Base-by-base conservation (phyloP, 2,797 vertebrate genomes). In the Sebastolobus alascanus region DNA sequence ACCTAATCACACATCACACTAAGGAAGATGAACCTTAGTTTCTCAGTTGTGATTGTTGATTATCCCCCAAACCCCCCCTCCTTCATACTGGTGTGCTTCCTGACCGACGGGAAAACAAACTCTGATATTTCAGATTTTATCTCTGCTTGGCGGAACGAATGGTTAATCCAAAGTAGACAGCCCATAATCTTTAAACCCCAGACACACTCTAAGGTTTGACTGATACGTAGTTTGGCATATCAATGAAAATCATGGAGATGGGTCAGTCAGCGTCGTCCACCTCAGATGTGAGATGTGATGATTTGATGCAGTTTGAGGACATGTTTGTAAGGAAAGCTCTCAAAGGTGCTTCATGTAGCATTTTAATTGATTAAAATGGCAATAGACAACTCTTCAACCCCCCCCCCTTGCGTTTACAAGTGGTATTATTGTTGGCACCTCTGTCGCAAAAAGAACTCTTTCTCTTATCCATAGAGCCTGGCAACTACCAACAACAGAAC, bases 111-210 rank as follows among this genome's bases (percentile, higher is more conserved):
- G 63, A 50, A 65, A 73, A 64, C 71, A 77, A 54, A 35, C 25
- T 46, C 43, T 46, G 37, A 83, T 65, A 68, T 59, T 46, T 81
- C 31, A 83, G 92, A 95, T 95, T 94, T 94, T 93, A 95, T 93
- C 92, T 94, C 93, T 95, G 91, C 94, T 93, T 95, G 89, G 94
- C 95, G 94, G 95, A 96, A 96, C 95, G 95, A 97, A 96, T 97
- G 97, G 96, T 97, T 97, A 97, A 97, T 97, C 96, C 96, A 95
- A 88, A 94, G 91, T 68, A 93, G 90, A 65, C 73, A 67, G 75
- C 68, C 64, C 40, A 14, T 56, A 18, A 29, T 54, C 71, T 46
- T 55, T 52, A 7, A 65, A 54, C 46, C 68, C 46, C 59, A 69
- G 54, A 43, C 59, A 64, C 16, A 56, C 95, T 95, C 95, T 56